phyloP scores from a whole-genome alignment of 2,797 vertebrate species.

The Eulemur rubriventer region DNA sequence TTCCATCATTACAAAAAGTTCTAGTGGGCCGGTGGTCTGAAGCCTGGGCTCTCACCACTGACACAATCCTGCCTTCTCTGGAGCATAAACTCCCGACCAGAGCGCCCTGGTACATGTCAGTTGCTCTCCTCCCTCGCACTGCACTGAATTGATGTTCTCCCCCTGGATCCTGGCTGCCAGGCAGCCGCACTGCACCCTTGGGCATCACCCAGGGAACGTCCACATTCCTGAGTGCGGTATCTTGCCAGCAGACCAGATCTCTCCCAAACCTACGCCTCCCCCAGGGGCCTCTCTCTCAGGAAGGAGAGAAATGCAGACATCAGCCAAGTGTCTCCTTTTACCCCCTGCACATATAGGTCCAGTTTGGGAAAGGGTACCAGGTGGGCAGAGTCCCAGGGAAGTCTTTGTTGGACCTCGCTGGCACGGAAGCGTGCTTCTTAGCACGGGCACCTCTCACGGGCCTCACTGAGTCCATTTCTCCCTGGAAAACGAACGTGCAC shows the following conservation, averaged over 20 bases:
- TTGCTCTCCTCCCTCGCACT: accelerated
- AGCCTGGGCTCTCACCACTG: not conserved
- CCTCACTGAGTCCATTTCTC: not conserved
- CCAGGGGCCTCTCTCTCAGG: not conserved
- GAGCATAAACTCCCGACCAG: not conserved
- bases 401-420: not conserved
- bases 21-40: not conserved
- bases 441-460: not conserved
- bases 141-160: not conserved
- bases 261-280: not conserved
- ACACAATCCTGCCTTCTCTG: not conserved
- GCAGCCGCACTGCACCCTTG: not conserved
- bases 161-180: not conserved
- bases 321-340: not conserved
- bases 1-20: not conserved
- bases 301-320: not conserved
- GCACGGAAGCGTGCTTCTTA: not conserved
- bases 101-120: accelerated
- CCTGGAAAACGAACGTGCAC: not conserved
- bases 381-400: not conserved
- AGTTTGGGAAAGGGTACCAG: not conserved
- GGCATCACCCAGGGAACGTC: not conserved
- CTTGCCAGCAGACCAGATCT: not conserved
- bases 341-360: not conserved
- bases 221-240: not conserved